A percentile compares a stretch with the other conserved stretches of the same genome.
These are phyloP conservation scores for Brachionus plicatilis DNA, from an alignment of 1,140 invertebrate genomes.

Conservation along the genomic window DNA sequence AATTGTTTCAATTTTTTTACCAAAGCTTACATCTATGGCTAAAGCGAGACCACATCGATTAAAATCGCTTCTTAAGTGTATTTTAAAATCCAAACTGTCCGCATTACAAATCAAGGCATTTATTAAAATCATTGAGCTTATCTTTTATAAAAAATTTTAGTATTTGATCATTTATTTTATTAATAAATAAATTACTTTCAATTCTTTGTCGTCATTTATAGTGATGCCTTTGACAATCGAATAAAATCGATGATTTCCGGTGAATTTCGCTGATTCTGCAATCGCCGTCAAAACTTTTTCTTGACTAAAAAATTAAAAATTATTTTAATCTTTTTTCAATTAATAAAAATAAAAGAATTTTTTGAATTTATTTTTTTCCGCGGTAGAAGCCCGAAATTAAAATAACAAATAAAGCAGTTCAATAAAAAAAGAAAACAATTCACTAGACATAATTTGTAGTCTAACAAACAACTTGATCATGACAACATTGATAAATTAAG, in stretches of 20 bases:
- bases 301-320: not conserved
- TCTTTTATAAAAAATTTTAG: not conserved
- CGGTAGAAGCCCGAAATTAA: too few species aligned
- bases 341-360: not conserved
- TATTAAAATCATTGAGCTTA: slow-evolving; percentile 35
- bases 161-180: not conserved
- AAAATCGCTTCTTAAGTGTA: slow-evolving; percentile 89
- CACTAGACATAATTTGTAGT: not conserved
- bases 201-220: slow-evolving; percentile 37
- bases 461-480: not conserved
- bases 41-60: slow-evolving; percentile 83
- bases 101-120: slow-evolving; percentile 37
- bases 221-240: slow-evolving; percentile 29
- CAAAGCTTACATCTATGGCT: slow-evolving; percentile 62
- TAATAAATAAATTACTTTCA: not conserved
- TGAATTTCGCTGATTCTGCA: slow-evolving; percentile 21
- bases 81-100: slow-evolving; percentile 72
- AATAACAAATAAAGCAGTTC: not conserved
- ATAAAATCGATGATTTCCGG: slow-evolving; percentile 39
- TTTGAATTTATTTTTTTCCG: not conserved
- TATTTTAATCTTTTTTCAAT: too few species aligned
- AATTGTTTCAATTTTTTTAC: not conserved
- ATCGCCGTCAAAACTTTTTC: slow-evolving; percentile 37
- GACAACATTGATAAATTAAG: not conserved
- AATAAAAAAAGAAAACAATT: not conserved